phyloP scores from a whole-genome alignment of 2,113 vertebrate genomes.

The Pedionomus torquatus region DNA sequence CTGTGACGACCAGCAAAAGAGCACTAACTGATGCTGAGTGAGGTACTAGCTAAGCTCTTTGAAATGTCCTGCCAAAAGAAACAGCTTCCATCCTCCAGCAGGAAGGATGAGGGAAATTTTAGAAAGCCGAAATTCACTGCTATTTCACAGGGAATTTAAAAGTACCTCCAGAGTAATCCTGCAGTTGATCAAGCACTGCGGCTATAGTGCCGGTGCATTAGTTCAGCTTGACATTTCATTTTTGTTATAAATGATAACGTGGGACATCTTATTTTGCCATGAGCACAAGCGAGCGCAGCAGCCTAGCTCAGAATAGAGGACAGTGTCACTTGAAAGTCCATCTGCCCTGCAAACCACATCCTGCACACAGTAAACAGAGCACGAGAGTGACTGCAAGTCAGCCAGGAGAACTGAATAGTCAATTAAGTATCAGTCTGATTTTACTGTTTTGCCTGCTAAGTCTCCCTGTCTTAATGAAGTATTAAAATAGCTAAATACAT shows the following conservation, averaged over 20 bases:
- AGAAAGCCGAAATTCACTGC: not conserved
- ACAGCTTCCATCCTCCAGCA: not conserved
- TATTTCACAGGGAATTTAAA: not conserved
- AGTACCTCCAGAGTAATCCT: not conserved
- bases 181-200: not conserved
- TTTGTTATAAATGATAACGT: not conserved
- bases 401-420: not conserved
- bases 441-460: not conserved
- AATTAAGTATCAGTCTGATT: not conserved
- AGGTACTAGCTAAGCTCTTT: not conserved
- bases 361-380: not conserved
- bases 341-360: not conserved
- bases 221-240: conserved; percentile 19
- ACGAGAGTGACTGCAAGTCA: not conserved
- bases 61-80: conserved; percentile 26
- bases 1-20: not conserved
- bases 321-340: not conserved
- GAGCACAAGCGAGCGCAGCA: not conserved
- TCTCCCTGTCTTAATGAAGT: not conserved
- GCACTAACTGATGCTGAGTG: not conserved
- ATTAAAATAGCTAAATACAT: conserved; percentile 2
- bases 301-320: not conserved
- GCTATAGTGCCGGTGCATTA: not conserved
- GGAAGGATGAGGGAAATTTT: not conserved
- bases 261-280: not conserved